A percentile compares a stretch with the other conserved stretches of the same genome.
These are phyloP conservation scores for Hippocampus kuda DNA, from an alignment of 2,797 vertebrate genomes.

Conservation along the genomic window DNA sequence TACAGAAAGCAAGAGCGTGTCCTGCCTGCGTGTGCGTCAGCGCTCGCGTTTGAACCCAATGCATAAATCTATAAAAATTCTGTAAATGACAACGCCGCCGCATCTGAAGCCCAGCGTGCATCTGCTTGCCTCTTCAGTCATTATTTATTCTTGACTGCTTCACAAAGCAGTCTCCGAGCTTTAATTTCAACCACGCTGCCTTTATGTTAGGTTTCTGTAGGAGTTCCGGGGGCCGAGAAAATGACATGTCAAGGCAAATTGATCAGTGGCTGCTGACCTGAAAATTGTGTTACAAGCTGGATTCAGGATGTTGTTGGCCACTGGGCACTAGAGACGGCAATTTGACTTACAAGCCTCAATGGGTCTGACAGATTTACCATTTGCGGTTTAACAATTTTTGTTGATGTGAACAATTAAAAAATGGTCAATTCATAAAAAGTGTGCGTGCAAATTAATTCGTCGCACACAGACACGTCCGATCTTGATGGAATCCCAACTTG, in stretches of 20 bases:
- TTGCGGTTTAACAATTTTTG: no score
- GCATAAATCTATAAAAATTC: neutral
- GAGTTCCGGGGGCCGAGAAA: neutral
- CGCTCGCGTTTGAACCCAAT: neutral
- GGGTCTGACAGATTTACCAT: neutral
- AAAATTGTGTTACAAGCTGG: slow-evolving; percentile 47
- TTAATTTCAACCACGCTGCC: slow-evolving; percentile 13
- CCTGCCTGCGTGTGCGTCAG: neutral
- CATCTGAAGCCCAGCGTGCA: slow-evolving; percentile 11
- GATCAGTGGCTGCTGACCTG: slow-evolving; percentile 40
- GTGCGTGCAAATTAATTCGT: no score
- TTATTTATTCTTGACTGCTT: slow-evolving; percentile 25
- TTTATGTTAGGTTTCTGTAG: slow-evolving; percentile 8
- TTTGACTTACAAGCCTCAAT: no score
- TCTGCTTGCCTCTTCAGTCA: slow-evolving; percentile 8
- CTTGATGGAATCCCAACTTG: no score
- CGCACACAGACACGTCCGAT: no score
- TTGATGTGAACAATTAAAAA: no score
- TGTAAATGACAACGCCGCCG: slow-evolving; percentile 4
- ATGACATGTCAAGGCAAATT: slow-evolving; percentile 16
- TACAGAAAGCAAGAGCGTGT: neutral
- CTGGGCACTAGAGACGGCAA: slow-evolving; percentile 2
- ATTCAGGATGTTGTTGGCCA: slow-evolving; percentile 20
- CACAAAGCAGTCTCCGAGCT: slow-evolving; percentile 8
- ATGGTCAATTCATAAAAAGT: no score